These are phyloP conservation scores for Enhydra lutris DNA, from an alignment of 2,113 vertebrate species.

Conservation along the genomic window DNA sequence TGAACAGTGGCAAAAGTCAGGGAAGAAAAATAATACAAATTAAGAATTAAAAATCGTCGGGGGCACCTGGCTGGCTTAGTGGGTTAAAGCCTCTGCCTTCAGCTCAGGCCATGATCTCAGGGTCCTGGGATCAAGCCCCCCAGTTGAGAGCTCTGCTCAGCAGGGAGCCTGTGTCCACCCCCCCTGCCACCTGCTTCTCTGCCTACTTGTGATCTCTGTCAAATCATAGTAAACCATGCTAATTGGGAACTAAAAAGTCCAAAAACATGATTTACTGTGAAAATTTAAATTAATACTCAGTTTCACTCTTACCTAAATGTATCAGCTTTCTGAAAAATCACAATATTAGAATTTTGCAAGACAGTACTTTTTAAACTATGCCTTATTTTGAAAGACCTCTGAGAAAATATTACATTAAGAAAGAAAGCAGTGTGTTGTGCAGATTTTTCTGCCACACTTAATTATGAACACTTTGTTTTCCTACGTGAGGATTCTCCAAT, in stretches of 20 bases:
- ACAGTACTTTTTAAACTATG: neutral
- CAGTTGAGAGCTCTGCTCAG: too few relatives aligned
- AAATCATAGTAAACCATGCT: neutral
- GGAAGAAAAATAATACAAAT: neutral
- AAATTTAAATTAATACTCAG: neutral
- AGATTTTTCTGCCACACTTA: neutral
- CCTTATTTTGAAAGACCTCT: neutral
- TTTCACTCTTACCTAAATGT: neutral
- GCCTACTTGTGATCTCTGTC: too few relatives aligned
- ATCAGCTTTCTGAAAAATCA: neutral
- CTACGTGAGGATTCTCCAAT: neutral
- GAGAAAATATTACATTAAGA: neutral
- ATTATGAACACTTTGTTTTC: neutral
- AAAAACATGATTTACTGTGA: neutral
- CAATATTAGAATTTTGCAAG: neutral
- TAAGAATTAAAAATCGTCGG: neutral
- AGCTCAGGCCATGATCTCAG: too few relatives aligned
- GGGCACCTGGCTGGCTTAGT: too few relatives aligned
- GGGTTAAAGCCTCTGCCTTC: too few relatives aligned
- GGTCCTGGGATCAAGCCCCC: too few relatives aligned
- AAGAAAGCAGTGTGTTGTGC: neutral
- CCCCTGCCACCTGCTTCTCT: too few relatives aligned
- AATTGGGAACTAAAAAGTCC: neutral
- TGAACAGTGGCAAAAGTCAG: neutral
- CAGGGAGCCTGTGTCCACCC: too few relatives aligned